Evolutionary conservation across 2,888 invertebrate genomes (phyloP), one percentile per base, ranked within the genome.

Genomic region (Phoenoteleia sp.): DNA sequence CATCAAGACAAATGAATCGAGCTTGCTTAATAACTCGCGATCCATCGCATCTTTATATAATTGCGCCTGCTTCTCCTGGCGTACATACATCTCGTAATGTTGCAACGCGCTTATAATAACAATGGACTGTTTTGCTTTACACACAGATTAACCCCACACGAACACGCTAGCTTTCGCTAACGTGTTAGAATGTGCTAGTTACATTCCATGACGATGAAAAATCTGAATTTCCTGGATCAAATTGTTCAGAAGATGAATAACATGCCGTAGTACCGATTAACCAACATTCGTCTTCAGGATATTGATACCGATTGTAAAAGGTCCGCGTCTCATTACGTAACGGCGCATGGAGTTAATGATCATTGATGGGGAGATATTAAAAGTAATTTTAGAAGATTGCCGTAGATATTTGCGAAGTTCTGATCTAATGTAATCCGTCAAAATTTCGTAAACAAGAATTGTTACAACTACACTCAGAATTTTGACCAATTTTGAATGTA

Each of bases 11-110:
- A 82, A 82, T 71, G 71, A 77, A 82, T 71, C 49, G 49, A 49
- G 66, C 72, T 77, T 77, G 82, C 82, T 82, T 67, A 82, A 82
- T 77, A 72, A 77, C 77, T 66, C 47, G 27, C 54, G 69, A 82
- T 62, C 64, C 62, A 77, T 77, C 75, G 76, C 76, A 58, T 82
- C 76, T 82, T 76, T 82, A 76, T 76, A 76, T 82, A 82, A 82
- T 82, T 72, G 64, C 56, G 19, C 11, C 47, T 69, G 47, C 29
- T 52, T 64, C 67, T 74, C 62, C 36, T 69, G 62, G 69, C 64
- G 52, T 69, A 67, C 75, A 64, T 62, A 54, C 67, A 54, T 75
- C 69, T 69, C 76, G 64, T 49, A 29, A 71, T 76, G 69, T 81
- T 76, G 81, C 69, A 81, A 81, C 67, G 47, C 71, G 62, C 21